Percentiles rank a stretch among this genome's conserved stretches.
Conservation (phyloP, 2,888 invertebrate species). For the Ernsta delagoae region DNA sequence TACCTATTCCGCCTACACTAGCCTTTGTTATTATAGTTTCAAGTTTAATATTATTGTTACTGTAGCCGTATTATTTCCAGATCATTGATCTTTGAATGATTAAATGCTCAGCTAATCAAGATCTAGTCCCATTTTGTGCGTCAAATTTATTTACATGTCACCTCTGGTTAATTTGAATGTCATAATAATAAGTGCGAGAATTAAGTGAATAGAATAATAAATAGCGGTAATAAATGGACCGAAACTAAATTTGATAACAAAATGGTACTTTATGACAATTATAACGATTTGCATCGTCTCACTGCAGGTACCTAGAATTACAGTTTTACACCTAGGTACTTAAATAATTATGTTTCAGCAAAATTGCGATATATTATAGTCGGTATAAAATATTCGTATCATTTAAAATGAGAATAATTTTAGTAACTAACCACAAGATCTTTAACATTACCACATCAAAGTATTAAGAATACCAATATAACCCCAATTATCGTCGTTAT, state of each 20-base stretch:
- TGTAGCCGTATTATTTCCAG: slow-evolving; percentile 37
- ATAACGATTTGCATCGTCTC: too few relatives aligned
- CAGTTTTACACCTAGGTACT: too few relatives aligned
- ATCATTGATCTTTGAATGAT: slow-evolving; percentile 43
- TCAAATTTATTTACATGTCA: slow-evolving; percentile 8
- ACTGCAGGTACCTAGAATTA: too few relatives aligned
- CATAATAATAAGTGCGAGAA: background rate
- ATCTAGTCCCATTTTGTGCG: slow-evolving; percentile 14
- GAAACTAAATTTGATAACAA: too few relatives aligned
- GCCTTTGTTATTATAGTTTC: slow-evolving; percentile 48
- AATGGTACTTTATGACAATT: too few relatives aligned
- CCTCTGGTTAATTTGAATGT: slow-evolving; percentile 6
- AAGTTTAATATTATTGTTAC: slow-evolving; percentile 43
- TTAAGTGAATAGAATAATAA: background rate
- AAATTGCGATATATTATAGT: too few relatives aligned
- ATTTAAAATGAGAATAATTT: background rate
- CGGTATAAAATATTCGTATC: too few relatives aligned
- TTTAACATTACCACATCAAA: slow-evolving; percentile 13
- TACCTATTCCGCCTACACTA: slow-evolving; percentile 58
- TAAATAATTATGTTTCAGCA: too few relatives aligned
- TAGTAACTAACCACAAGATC: slow-evolving; percentile 14
- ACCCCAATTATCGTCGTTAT: slow-evolving; percentile 12
- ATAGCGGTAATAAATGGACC: background rate
- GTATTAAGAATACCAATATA: slow-evolving; percentile 22
- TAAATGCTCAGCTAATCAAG: slow-evolving; percentile 20